Evolutionary conservation across 2,888 invertebrate species (phyloP), one percentile per base, ranked within the genome.

Genomic region (Plagiodera versicolora): DNA sequence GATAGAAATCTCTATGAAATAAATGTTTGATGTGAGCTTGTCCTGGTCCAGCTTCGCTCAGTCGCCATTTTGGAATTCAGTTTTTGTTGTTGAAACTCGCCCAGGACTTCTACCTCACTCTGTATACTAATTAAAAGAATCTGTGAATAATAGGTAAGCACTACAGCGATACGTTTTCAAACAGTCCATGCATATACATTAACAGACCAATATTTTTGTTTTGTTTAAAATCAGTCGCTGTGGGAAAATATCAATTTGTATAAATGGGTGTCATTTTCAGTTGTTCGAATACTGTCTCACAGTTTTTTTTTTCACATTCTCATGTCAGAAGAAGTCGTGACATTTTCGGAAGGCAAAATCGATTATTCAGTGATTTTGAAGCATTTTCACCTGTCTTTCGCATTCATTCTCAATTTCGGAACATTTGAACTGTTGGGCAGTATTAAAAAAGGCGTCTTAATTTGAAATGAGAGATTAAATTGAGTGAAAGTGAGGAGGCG

Each of bases 191-290:
- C 58, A 56, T 67, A 59, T 46, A 69, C 1, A 39, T 39, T 4
- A 60, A 70, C 68, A 70, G 73, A 73, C 73, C 73, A 73, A 72
- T 61, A 65, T 67, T 66, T 69, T 70, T 59, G 39, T 60, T 70
- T 66, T 64, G 57, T 64, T 70, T 47, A 64, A 65, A 60, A 61
- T 64, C 64, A 63, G 47, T 60, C 61, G 63, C 65, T 68, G 62
- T 67, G 66, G 67, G 35, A 55, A 61, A 52, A 65, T 57, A 44
- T 50, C 30, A 56, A 56, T 54, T 64, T 67, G 66, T 66, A 64
- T 60, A 66, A 63, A 61, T 57, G 19, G 39, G 18, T 14, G n/a
- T 32, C 44, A 16, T 45, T 49, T 39, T 14, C 11, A 53, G 48
- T 54, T 20, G 32, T 53, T 54, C 17, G 19, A 55, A 61, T 35